Percentiles rank a stretch among this genome's conserved stretches.
Evolutionary conservation across 2,888 invertebrate species (phyloP).

Genomic region (Cerceris ruficornis): DNA sequence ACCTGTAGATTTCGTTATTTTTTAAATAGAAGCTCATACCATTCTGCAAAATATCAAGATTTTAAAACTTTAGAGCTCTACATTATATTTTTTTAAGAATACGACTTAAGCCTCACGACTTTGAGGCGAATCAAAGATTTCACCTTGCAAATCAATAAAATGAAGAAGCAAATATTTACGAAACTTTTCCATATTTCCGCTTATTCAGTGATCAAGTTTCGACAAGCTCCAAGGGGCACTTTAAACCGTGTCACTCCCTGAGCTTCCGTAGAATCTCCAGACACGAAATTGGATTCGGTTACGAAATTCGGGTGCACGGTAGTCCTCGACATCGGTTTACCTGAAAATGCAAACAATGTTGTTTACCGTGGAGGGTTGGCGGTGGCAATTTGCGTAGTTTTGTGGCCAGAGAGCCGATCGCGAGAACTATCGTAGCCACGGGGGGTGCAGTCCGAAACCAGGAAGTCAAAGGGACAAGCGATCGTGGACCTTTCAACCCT

Average conservation of each 20-base stretch:
- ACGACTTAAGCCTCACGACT: too few relatives aligned
- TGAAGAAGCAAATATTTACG: too few relatives aligned
- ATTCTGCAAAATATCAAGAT: too few relatives aligned
- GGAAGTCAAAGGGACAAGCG: constrained; percentile 59
- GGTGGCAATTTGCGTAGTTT: constrained; percentile 64
- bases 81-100: too few relatives aligned
- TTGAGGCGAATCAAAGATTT: too few relatives aligned
- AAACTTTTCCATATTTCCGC: too few relatives aligned
- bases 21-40: too few relatives aligned
- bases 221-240: not conserved
- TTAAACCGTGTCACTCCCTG: constrained; percentile 21
- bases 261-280: constrained; percentile 31
- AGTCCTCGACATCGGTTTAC: constrained; percentile 51
- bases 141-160: too few relatives aligned
- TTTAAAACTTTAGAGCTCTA: too few relatives aligned
- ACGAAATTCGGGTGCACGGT: constrained; percentile 73
- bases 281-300: constrained; percentile 70
- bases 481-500: constrained; percentile 30
- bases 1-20: too few relatives aligned
- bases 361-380: constrained; percentile 29
- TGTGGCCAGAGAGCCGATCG: constrained; percentile 69
- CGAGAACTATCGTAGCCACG: constrained; percentile 45
- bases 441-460: constrained; percentile 58
- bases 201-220: too few relatives aligned
- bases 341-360: constrained; percentile 52